Conservation (phyloP, 2,113 vertebrate species). For the Carollia perspicillata region DNA sequence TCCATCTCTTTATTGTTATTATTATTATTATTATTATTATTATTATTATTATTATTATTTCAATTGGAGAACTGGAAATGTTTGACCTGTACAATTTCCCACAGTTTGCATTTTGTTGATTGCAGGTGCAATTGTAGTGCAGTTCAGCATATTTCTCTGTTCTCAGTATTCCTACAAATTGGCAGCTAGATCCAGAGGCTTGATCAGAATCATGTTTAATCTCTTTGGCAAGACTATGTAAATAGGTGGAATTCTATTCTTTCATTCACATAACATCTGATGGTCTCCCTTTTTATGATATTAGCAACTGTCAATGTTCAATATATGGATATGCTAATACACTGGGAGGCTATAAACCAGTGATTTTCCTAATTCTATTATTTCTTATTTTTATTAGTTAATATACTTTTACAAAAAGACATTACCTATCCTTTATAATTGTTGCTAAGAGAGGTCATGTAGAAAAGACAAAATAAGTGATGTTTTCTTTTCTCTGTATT, state of each 20-base stretch:
- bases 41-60: background rate
- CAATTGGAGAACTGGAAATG: background rate
- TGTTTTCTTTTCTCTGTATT: background rate
- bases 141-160: background rate
- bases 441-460: background rate
- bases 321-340: background rate
- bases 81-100: background rate
- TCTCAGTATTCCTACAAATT: background rate
- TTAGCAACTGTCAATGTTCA: background rate
- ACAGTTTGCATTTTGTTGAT: background rate
- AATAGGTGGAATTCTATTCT: background rate
- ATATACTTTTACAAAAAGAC: background rate
- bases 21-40: background rate
- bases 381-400: slow-evolving; percentile 13
- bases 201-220: background rate
- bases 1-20: background rate
- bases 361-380: slow-evolving; percentile 24
- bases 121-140: background rate
- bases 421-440: background rate
- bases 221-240: background rate
- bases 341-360: background rate
- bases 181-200: background rate
- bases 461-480: background rate
- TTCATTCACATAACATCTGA: background rate
- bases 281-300: background rate